phyloP scores from a whole-genome alignment of 2,888 invertebrate species.

The Pomacea canaliculata region DNA sequence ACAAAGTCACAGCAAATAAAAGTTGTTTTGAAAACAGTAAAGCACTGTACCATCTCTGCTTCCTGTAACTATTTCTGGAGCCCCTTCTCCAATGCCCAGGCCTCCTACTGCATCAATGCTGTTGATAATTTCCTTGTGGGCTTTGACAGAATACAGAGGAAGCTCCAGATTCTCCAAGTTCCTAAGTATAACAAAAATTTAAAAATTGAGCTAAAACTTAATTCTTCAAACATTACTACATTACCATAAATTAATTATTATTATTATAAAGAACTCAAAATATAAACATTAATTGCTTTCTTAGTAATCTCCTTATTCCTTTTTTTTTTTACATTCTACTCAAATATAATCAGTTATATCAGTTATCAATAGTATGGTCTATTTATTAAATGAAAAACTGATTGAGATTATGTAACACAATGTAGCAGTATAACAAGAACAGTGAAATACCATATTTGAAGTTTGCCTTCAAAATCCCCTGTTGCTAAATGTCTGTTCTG shows the following conservation, averaged over 20 bases:
- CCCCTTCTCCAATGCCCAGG: constrained; percentile 84
- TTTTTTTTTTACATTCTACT: no score
- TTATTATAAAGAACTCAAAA: neutral
- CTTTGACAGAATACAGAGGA: constrained; percentile 79
- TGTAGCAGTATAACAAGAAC: no score
- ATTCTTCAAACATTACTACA: neutral
- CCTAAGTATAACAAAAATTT: constrained; percentile 40
- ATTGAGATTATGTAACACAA: no score
- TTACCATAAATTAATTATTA: neutral
- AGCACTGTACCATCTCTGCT: constrained; percentile 83
- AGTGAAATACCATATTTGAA: constrained; percentile 81
- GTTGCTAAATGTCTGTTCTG: constrained; percentile 87
- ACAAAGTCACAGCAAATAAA: no score
- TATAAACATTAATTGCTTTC: no score
- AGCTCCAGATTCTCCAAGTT: constrained; percentile 61
- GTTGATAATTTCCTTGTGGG: constrained; percentile 89
- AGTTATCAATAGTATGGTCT: no score
- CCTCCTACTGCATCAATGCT: constrained; percentile 93
- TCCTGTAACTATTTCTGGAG: constrained; percentile 95
- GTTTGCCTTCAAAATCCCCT: constrained; percentile 88
- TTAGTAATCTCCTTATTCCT: no score
- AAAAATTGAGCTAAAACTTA: neutral
- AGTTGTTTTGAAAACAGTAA: no score
- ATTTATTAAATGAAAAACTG: no score
- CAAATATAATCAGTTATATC: no score